Percentiles rank a stretch among this genome's conserved stretches.
Evolutionary conservation across 2,888 invertebrate genomes (phyloP).

Genomic region (Drosophila atripex): DNA sequence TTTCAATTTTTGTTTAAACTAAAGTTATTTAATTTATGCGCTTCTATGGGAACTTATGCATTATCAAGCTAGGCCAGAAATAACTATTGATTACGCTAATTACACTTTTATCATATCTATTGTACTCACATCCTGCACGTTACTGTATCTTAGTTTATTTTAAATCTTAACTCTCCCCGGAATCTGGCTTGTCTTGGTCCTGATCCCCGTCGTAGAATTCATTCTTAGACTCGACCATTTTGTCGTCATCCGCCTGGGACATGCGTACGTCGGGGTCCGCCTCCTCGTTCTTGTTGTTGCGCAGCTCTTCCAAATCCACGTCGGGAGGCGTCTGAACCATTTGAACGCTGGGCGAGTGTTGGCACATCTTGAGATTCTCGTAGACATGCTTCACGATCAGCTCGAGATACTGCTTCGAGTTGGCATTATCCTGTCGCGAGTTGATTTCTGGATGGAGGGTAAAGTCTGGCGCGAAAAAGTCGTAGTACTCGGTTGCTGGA

Average conservation of each 20-base stretch:
- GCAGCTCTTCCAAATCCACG: conserved; percentile 87
- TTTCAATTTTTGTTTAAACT: too few relatives aligned
- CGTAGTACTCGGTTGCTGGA: conserved; percentile 97
- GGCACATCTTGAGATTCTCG: conserved; percentile 96
- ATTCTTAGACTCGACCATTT: conserved; percentile 91
- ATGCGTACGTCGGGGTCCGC: conserved; percentile 92
- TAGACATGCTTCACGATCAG: conserved; percentile 94
- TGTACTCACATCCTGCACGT: conserved; percentile 8
- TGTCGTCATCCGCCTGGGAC: conserved; percentile 91
- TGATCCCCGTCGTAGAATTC: conserved; percentile 96
- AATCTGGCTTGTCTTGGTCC: conserved; percentile 91
- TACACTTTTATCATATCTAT: conserved; percentile 4
- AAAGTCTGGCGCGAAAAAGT: conserved; percentile 99
- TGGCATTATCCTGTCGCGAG: conserved; percentile 94
- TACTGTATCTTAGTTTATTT: conserved; percentile 9
- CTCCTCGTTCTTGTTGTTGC: conserved; percentile 87
- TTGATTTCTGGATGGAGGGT: conserved; percentile 96
- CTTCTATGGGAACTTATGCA: not conserved
- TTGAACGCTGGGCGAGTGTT: conserved; percentile 97
- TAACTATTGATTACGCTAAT: not conserved
- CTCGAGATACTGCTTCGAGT: conserved; percentile 97
- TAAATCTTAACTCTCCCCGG: conserved; percentile 74
- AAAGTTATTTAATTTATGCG: conserved; percentile 13
- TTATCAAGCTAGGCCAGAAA: not conserved
- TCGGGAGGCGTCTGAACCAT: conserved; percentile 97